Base-by-base conservation (phyloP, 2,113 vertebrate species). In the Ammodytes dubius region DNA sequence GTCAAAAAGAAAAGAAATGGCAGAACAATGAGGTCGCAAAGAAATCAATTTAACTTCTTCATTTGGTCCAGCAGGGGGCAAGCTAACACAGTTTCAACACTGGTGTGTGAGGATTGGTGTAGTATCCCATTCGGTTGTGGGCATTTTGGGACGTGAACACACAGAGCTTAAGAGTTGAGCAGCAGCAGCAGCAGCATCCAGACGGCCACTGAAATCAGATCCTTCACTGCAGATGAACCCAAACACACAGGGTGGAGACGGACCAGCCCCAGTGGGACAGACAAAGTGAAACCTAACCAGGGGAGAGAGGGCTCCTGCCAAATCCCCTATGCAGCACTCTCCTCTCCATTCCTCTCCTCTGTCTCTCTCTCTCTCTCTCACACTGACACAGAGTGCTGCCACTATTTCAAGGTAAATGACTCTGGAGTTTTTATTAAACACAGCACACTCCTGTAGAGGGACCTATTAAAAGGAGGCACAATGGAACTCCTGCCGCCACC, bases 161-260 rank as follows among this genome's bases (percentile, higher is more conserved):
- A 87, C 53, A 72, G 81, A 81, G 81, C 81, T 72, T 53, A 15
- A 27, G 57, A 68, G 81, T 84, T 89, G 50, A 80, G 71, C 81
- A 79, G 87, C 66, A 81, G 87, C 66, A 81, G 87, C 81, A 81
- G 75, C 27, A 27, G 27, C 81, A 81, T 73, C 81, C 85, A 93
- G 89, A 88, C 88, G 52, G 78, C 87, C 79, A 88, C 89, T 93
- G 94, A 94, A 95, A 95, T 83, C 83, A 82, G 93, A 95, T 94
- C 93, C 85, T 53, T 74, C 93, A 91, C 90, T 94, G 94, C 95
- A 92, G 94, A 94, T 92, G 89, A 94, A 94, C 92, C 92, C 92
- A 95, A 94, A 95, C 92, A 95, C 74, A 60, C 84, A 72, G 88
- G 81, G 88, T 90, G 90, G 87, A 91, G 94, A 90, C 79, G 58